These are phyloP conservation scores for Drosophila niveifrons DNA, from an alignment of 2,888 invertebrate genomes.

Conservation along the genomic window DNA sequence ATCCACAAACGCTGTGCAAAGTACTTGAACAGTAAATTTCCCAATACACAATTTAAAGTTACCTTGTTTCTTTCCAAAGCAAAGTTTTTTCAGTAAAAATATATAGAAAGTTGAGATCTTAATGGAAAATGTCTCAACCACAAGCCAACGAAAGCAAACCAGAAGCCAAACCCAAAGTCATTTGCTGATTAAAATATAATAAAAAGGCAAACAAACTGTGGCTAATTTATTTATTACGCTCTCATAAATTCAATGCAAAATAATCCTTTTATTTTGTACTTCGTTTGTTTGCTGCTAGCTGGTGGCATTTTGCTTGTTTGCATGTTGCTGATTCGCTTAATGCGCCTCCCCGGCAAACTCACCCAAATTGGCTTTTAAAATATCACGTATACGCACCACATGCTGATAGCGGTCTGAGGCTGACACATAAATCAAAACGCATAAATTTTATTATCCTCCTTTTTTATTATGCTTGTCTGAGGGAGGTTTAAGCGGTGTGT, in stretches of 20 bases:
- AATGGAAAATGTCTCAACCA: background rate
- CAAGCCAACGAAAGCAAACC: background rate
- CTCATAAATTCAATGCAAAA: constrained; percentile 24
- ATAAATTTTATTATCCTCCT: constrained; percentile 52
- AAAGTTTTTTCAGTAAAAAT: background rate
- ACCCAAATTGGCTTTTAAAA: constrained; percentile 30
- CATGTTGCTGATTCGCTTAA: constrained; percentile 1
- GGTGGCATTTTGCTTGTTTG: background rate
- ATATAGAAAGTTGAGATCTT: background rate
- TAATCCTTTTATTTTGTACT: constrained; percentile 35
- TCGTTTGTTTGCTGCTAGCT: background rate
- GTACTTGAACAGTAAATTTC: background rate
- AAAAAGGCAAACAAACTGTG: constrained; percentile 10
- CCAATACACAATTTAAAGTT: background rate
- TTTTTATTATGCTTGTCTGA: constrained; percentile 5
- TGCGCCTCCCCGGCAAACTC: constrained; percentile 6
- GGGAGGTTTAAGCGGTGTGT: background rate
- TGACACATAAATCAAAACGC: constrained; percentile 51
- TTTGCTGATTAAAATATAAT: constrained; percentile 21
- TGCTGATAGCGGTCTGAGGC: constrained; percentile 24
- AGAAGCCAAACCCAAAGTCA: constrained; percentile 8
- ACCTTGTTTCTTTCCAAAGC: background rate
- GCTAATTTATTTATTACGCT: constrained; percentile 29
- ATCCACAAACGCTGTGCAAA: background rate
- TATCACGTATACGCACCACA: constrained; percentile 38